phyloP scores from a whole-genome alignment of 2,113 vertebrate species.

The Maccullochella peelii region DNA sequence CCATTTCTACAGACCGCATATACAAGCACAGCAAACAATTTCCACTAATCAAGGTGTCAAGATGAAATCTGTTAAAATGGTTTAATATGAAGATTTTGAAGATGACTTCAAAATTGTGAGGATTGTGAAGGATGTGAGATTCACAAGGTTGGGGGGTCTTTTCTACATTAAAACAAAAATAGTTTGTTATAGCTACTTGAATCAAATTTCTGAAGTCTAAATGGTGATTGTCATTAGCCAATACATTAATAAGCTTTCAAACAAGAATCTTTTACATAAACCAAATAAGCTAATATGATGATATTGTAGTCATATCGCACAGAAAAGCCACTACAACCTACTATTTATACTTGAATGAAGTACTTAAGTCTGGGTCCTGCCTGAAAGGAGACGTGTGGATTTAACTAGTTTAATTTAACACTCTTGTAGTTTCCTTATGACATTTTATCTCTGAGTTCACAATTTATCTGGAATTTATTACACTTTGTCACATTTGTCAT shows the following conservation, averaged over 20 bases:
- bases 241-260: background rate
- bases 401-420: background rate
- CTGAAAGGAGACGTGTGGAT: background rate
- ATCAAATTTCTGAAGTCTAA: background rate
- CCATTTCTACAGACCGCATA: slow-evolving; percentile 10
- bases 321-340: background rate
- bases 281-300: background rate
- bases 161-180: too few relatives aligned
- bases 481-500: background rate
- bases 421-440: background rate
- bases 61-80: background rate
- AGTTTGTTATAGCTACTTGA: background rate
- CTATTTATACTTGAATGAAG: background rate
- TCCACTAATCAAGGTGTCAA: background rate
- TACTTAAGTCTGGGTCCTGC: background rate
- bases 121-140: background rate
- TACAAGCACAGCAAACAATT: background rate
- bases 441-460: background rate
- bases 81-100: slow-evolving; percentile 9
- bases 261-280: background rate
- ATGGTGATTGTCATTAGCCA: background rate
- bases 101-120: background rate
- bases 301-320: background rate
- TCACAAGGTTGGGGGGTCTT: background rate
- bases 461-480: background rate